Conservation (phyloP, 23 tunicate species). For the Botrylloides violaceus region DNA sequence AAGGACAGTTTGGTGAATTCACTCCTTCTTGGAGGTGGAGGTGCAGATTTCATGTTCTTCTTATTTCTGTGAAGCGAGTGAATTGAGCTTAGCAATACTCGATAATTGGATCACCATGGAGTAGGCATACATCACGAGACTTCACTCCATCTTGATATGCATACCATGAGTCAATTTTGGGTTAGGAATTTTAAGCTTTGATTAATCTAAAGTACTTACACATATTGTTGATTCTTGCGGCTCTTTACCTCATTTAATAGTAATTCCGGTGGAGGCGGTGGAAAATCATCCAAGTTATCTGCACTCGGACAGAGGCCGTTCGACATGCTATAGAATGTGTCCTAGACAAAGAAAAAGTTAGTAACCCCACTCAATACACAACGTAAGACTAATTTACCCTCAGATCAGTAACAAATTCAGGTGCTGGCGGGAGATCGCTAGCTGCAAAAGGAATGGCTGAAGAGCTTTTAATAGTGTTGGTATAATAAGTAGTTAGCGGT, state of each 20-base stretch:
- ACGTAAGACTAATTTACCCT: slow-evolving; percentile 30
- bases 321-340: neutral
- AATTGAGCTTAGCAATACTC: neutral
- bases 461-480: slow-evolving; percentile 9
- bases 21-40: slow-evolving; percentile 28
- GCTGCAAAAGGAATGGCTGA: neutral
- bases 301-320: neutral
- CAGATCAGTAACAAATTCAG: slow-evolving; percentile 47
- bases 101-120: neutral
- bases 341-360: neutral
- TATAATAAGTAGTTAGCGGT: slow-evolving; percentile 25
- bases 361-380: neutral
- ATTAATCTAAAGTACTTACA: neutral
- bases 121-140: neutral
- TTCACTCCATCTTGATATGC: too few species aligned
- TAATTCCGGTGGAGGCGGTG: slow-evolving; percentile 22
- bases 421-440: slow-evolving; percentile 75
- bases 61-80: neutral
- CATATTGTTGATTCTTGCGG: slow-evolving; percentile 1
- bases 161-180: neutral
- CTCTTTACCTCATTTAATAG: slow-evolving; percentile 6
- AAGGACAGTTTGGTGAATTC: slow-evolving; percentile 5
- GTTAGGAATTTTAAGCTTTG: neutral
- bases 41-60: slow-evolving; percentile 12
- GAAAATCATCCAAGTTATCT: neutral